Percentiles rank a stretch among this genome's conserved stretches.
phyloP scores from a whole-genome alignment of 2,888 invertebrate genomes.

The Parnassius orleans region DNA sequence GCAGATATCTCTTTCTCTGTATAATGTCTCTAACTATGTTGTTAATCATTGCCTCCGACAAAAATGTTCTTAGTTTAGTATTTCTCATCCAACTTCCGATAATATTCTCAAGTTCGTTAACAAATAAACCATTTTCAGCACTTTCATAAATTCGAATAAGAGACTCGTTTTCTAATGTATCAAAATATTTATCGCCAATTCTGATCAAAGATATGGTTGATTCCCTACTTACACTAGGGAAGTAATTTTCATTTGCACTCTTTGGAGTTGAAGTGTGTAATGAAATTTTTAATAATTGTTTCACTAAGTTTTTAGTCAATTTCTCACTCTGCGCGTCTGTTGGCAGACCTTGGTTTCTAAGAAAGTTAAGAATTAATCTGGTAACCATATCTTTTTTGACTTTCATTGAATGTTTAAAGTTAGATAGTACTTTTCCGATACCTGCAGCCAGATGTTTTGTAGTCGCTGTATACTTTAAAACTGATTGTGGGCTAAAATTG shows the following conservation, averaged over 20 bases:
- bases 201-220: conserved; percentile 7
- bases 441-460: conserved; percentile 11
- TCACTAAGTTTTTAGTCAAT: conserved; percentile 6
- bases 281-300: conserved; percentile 12
- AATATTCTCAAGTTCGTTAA: neutral
- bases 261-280: conserved; percentile 12
- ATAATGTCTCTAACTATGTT: neutral
- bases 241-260: conserved; percentile 5
- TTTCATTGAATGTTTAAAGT: conserved; percentile 6
- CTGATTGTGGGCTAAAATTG: neutral
- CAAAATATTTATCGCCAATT: conserved; percentile 1
- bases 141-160: conserved; percentile 17
- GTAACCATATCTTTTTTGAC: conserved; percentile 13
- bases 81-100: neutral
- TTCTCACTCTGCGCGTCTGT: neutral
- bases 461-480: conserved; percentile 2
- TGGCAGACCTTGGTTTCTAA: conserved; percentile 10
- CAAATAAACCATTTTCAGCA: neutral
- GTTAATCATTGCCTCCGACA: neutral
- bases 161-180: conserved; percentile 9
- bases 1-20: neutral
- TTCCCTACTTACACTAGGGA: neutral
- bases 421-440: conserved; percentile 15
- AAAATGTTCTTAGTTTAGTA: neutral
- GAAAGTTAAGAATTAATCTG: conserved; percentile 4